These are phyloP conservation scores for Apodemus speciosus DNA, from an alignment of 2,113 vertebrate genomes.

Conservation along the genomic window DNA sequence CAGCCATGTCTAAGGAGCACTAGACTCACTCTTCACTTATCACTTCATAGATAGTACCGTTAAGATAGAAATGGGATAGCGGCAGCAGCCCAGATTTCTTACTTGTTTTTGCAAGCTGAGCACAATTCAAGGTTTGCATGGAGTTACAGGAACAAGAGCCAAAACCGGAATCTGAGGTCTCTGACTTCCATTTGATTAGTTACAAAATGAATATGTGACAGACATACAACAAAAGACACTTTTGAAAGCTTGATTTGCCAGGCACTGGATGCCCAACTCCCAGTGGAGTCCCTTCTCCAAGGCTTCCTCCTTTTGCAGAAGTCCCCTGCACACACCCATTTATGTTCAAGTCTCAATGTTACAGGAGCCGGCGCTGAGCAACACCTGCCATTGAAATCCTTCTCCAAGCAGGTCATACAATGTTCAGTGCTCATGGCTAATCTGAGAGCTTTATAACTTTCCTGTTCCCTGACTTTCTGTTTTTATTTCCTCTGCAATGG, in stretches of 20 bases:
- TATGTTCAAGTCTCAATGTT: no score
- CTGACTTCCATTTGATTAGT: background rate
- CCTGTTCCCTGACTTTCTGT: background rate
- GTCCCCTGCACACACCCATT: background rate
- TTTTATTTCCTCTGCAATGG: slow-evolving; percentile 10
- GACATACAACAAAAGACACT: background rate
- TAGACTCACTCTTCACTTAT: background rate
- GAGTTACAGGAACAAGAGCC: background rate
- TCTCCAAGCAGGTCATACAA: fast-evolving
- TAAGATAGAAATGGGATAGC: background rate
- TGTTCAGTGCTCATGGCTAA: background rate
- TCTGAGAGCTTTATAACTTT: background rate
- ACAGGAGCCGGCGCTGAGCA: background rate
- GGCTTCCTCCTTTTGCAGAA: no score
- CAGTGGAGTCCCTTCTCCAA: background rate
- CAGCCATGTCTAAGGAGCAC: background rate
- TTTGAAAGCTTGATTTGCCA: background rate
- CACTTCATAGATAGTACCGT: background rate
- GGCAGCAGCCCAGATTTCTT: background rate
- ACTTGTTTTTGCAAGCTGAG: background rate
- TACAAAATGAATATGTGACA: background rate
- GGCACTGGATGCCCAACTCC: background rate
- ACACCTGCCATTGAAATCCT: background rate
- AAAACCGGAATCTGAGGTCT: background rate
- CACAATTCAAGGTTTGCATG: slow-evolving; percentile 7